A percentile compares a stretch with the other conserved stretches of the same genome.
Evolutionary conservation across 92 coral and sea anemone species (phyloP).

Genomic region (Scolanthus callimorphus): DNA sequence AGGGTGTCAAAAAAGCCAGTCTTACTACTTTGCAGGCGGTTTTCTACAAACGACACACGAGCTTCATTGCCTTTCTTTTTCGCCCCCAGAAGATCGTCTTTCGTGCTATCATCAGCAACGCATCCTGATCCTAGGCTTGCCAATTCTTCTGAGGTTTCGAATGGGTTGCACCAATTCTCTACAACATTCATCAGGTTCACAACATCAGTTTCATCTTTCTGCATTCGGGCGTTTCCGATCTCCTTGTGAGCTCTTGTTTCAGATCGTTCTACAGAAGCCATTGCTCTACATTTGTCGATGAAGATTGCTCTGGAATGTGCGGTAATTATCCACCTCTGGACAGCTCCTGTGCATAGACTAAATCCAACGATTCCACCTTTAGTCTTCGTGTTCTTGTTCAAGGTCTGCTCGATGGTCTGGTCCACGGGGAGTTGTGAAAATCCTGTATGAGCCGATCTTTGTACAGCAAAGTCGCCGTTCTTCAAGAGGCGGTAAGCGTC

Average conservation of each 20-base stretch:
- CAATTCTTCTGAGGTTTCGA: constrained; percentile 51
- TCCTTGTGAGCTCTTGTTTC: constrained; percentile 40
- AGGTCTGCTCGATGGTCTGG: constrained; percentile 62
- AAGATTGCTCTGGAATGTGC: constrained; percentile 60
- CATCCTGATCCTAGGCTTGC: constrained; percentile 42
- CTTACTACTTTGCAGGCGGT: constrained; percentile 20
- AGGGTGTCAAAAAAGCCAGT: constrained; percentile 49
- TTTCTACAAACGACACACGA: constrained; percentile 4
- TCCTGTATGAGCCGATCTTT: constrained; percentile 39
- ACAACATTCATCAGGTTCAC: constrained; percentile 39
- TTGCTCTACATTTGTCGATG: constrained; percentile 47
- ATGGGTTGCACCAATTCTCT: constrained; percentile 55
- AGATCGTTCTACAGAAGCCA: constrained; percentile 10
- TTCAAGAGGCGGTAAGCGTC: constrained; percentile 47
- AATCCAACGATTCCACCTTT: constrained; percentile 67
- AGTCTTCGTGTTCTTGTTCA: constrained; percentile 59
- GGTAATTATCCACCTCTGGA: constrained; percentile 61
- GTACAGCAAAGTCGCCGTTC: constrained; percentile 65
- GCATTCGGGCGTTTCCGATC: constrained; percentile 26
- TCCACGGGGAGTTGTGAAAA: constrained; percentile 53
- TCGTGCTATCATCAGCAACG: constrained; percentile 34
- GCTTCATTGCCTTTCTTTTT: constrained; percentile 28
- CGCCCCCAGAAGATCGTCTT: constrained; percentile 37
- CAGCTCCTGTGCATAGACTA: constrained; percentile 49
- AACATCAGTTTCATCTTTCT: constrained; percentile 50